These are phyloP conservation scores for Gari tellinella DNA, from an alignment of 2,888 invertebrate genomes.

Conservation along the genomic window DNA sequence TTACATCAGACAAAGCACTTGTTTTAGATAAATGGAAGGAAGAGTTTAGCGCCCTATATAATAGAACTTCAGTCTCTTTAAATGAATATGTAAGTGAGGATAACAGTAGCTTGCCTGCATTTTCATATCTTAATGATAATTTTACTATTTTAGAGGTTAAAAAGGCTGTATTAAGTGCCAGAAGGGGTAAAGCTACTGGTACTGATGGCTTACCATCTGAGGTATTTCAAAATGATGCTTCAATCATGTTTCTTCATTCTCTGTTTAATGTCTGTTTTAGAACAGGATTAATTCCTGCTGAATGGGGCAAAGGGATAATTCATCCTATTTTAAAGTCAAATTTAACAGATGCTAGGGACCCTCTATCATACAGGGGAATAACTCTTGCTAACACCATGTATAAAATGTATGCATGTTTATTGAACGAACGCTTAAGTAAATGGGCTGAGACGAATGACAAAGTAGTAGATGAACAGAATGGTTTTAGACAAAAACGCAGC, in stretches of 20 bases:
- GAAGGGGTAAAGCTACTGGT: constrained; percentile 25
- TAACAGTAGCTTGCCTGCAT: too few species aligned
- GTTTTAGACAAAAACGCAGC: constrained; percentile 20
- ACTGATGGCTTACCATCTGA: constrained; percentile 26
- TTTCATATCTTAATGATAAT: constrained; percentile 14
- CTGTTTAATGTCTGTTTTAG: constrained; percentile 43
- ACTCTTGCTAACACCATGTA: constrained; percentile 14
- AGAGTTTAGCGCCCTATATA: too few species aligned
- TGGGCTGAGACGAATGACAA: too few species aligned
- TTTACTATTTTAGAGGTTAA: constrained; percentile 6
- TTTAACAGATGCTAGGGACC: constrained; percentile 15
- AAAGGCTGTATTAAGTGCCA: constrained; percentile 20
- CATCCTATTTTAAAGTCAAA: constrained; percentile 30
- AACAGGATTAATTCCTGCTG: constrained; percentile 24
- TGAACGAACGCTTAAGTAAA: constrained; percentile 12
- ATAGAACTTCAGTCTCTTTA: too few species aligned
- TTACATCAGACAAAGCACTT: too few species aligned
- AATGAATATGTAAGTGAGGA: too few species aligned
- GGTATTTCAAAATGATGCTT: constrained; percentile 29
- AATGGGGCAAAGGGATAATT: constrained; percentile 32
- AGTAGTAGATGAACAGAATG: constrained; percentile 38
- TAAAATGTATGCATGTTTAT: constrained; percentile 29
- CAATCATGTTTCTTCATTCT: constrained; percentile 16
- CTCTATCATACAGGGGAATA: constrained; percentile 31
- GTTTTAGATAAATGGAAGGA: too few species aligned